Base-by-base conservation (phyloP, 1,140 invertebrate species). In the Plodia interpunctella region DNA sequence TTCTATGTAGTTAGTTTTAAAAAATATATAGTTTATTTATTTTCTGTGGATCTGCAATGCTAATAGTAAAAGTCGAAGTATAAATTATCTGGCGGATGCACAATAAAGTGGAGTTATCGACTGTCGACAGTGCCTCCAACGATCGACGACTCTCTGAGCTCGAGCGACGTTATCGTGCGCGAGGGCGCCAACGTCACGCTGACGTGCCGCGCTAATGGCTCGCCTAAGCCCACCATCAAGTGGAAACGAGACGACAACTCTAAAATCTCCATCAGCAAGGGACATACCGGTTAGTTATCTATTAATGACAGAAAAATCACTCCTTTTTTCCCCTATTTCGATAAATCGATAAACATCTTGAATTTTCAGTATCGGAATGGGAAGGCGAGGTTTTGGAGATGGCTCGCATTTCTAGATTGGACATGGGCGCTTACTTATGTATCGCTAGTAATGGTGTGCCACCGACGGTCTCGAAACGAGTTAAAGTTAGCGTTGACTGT, bases 401-500 rank as follows among this genome's bases (percentile, higher is more conserved):
- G 90, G 93, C 92, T 2, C 91, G 94, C 66, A 97, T 98, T 68
- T 97, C 96, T 21, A 92, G 97, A 55, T 87, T 98, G 52, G 96
- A 97, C 76, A 97, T 97, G 96, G 96, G 96, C 15, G 95, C 94
- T 32, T 97, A 97, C 90, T 91, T 97, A 32, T 97, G 96, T 85
- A 97, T 97, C 60, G 96, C 96, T 13, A 92, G 91, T 76, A 95
- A 95, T 75, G 93, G 94, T 2, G 93, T 95, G 25, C 94, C 94
- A 28, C 94, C 94, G 1, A 93, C 93, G 49, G 96, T 97, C 63
- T 97, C 95, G 84, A 97, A 97, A 87, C 92, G 96, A 79, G 97
- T 98, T 73, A 96, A 97, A 93, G 95, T 98, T 76, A 97, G 96
- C 90, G 96, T 98, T 44, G 96, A 97, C 84, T 98, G 96, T 98